Base-by-base conservation (phyloP, 2,888 invertebrate genomes). In the Acleris holmiana region DNA sequence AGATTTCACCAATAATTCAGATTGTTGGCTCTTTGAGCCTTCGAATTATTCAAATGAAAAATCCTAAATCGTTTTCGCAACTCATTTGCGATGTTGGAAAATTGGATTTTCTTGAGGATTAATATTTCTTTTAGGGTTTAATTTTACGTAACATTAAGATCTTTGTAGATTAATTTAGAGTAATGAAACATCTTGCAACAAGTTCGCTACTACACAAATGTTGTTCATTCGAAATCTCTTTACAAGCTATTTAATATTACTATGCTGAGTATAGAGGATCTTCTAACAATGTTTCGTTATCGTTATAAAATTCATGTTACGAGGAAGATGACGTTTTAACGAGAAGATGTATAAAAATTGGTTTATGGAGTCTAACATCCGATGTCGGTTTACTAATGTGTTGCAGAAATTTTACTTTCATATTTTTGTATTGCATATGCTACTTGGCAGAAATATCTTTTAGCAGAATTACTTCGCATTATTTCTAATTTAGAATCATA, bases 1-100 rank as follows among this genome's bases (percentile, higher is more conserved):
- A 41, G 41, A 63, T 58, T 58, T 54, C 40, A 47, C 58, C 51
- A 64, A 59, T 64, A 53, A 41, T 53, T 58, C 17, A 25, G 58
- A 47, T 53, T 44, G 44, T 51, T 58, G 17, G 54, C 60, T 55
- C 49, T 60, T 55, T 50, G 64, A 55, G 15, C 44, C 25, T 60
- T 50, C 46, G 49, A 49, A 55, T 64, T 21, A 60, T 60, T 65
- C 50, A 60, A 55, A 55, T 35, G 49, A 60, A 60, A 64, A 60
- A 60, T 40, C 49, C 44, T 65, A 50, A 65, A 55, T 65, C 41
- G 59, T 60, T 60, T 53, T 60, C 29, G 59, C 17, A 50, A 60
- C 44, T 55, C 21, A 49, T 47, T 51, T 53, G 25, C 40, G 25
- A 47, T 46, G 59, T 40, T 7, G 53, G 48, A 13, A 17, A 58